Base-by-base conservation (phyloP, 2,113 vertebrate genomes). In the Crotalus viridis region DNA sequence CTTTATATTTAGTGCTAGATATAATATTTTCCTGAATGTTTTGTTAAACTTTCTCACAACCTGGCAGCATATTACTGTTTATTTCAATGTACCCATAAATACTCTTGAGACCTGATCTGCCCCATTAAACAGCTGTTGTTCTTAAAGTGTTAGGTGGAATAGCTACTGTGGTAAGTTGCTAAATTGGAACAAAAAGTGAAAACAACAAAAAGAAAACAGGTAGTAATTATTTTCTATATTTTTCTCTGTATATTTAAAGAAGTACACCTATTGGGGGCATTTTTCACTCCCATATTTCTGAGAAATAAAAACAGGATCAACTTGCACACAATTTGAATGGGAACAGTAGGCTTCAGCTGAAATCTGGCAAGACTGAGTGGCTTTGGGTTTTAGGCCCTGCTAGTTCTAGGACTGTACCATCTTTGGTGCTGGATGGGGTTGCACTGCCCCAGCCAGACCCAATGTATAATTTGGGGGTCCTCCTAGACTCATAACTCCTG, bases 151-250 rank as follows among this genome's bases (percentile, higher is more conserved):
- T 94, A 46, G 17, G n/a, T 15, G 48, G 10, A 93, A 55, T 39
- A 5, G 43, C 55, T 85, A 89, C 56, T 64, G 21, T 86, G 92
- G 5, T 19, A 88, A 3, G 0, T 91, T 94, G 4, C 12, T 46
- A 69, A 10, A 86, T 24, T 93, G 0, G 0, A 57, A 87, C 48
- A 33, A 88, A 94, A 96, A 26, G 4, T 91, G 22, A 28, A 88
- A 96, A 93, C 3, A 87, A 48, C 56, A 90, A 59, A 3, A 94
- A 86, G 90, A 43, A 92, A 94, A 54, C 4, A 94, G 85, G 28
- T 94, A 1, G 10, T 69, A 28, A 94, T 93, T 94, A 48, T 87
- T 95, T 94, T 22, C 69, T 5, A 87, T 0, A 0, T 94, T 5
- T 5, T 17, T 93, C n/a, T 90, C 69, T 51, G 26, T 94, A 19